These are phyloP conservation scores for Synanthedon myopaeformis DNA, from an alignment of 2,888 invertebrate species.

Conservation along the genomic window DNA sequence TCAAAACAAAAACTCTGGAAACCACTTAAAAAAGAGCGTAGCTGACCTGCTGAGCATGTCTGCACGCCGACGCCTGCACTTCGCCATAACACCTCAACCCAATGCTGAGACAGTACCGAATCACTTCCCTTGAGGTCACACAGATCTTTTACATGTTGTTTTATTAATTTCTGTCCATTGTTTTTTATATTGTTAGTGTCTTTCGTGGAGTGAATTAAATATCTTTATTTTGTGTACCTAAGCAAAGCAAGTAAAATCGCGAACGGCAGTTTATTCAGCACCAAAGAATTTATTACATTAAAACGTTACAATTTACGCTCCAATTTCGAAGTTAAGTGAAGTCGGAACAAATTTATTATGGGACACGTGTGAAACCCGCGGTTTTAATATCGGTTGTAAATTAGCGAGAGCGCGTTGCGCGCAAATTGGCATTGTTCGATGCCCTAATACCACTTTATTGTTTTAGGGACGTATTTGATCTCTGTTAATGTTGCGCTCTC, in stretches of 20 bases:
- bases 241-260: not conserved
- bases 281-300: not conserved
- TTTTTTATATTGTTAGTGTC: too few relatives aligned
- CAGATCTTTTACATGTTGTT: too few relatives aligned
- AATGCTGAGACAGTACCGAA: too few relatives aligned
- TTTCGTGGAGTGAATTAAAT: too few relatives aligned
- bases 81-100: too few relatives aligned
- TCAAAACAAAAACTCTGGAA: too few relatives aligned
- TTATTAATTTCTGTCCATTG: too few relatives aligned
- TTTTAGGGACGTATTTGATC: constrained; percentile 15
- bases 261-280: not conserved
- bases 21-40: too few relatives aligned
- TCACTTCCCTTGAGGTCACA: too few relatives aligned
- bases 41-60: too few relatives aligned
- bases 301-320: not conserved
- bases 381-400: constrained; percentile 54
- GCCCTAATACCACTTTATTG: constrained; percentile 17
- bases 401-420: constrained; percentile 33
- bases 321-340: constrained; percentile 4
- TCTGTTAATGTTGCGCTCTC: constrained; percentile 1
- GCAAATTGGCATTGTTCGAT: constrained; percentile 20
- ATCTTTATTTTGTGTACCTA: too few relatives aligned
- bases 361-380: constrained; percentile 39
- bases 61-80: too few relatives aligned
- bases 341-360: constrained; percentile 21